Evolutionary conservation across 2,113 vertebrate genomes (phyloP), one percentile per base, ranked within the genome.

Genomic region (Paralichthys olivaceus): DNA sequence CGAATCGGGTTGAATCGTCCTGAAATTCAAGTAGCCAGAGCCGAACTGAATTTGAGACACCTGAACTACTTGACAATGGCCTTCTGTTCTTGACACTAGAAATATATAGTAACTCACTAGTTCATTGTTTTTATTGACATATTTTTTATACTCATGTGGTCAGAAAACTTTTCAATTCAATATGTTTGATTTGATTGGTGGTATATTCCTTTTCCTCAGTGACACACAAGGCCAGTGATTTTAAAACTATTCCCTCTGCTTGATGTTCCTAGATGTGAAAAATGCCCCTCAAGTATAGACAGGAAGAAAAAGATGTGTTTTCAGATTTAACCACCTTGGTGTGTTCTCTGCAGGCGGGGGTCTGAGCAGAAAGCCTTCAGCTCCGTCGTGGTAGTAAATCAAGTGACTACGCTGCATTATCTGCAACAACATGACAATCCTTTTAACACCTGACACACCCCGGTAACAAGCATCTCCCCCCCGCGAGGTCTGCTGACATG

Each of bases 391-490:
- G 77, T 15, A 69, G 69, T 69, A 85, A 90, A 90, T 86, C 75
- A 81, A 70, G 67, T 40, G 70, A 53, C 69, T 72, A 61, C 79
- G 73, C 68, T 75, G 84, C 82, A 86, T 89, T 87, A 89, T 82
- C 80, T 84, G 72, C 82, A 67, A 62, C 73, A 81, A 90, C 79
- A 86, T 75, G 80, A 85, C 90, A 89, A 87, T 82, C 82, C 82
- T 81, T 94, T 91, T 87, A 92, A 89, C 84, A 89, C 77, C 81
- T 69, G 49, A 83, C 89, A 86, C 72, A 69, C 59, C 61, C 61
- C 26, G n/a, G 55, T 83, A 85, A 87, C 79, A 85, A 74, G 61
- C 34, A 3, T 55, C 78, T 20, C 57, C 75, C 55, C 65, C 66
- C 45, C 28, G 23, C n/a, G 60, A 32, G 25, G 71, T 51, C 61